These are phyloP conservation scores for Hypotaenidia philippensis DNA, from an alignment of 2,797 vertebrate species.

Conservation along the genomic window DNA sequence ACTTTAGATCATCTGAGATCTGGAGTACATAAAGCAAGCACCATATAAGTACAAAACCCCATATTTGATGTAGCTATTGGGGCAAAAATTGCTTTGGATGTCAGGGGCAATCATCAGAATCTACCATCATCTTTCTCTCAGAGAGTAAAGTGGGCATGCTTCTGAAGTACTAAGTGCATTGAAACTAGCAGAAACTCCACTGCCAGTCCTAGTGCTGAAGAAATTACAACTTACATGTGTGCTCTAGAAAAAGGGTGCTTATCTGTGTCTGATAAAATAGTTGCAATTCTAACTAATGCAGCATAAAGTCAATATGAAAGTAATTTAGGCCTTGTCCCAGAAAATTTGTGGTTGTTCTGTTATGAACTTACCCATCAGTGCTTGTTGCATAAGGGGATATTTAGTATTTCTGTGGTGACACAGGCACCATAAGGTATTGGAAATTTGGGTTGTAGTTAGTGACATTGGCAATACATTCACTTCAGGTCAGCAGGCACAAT, in stretches of 20 bases:
- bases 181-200: neutral
- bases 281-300: neutral
- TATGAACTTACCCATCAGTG: neutral
- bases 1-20: constrained; percentile 40
- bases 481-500: neutral
- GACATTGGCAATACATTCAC: neutral
- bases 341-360: neutral
- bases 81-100: neutral
- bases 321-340: neutral
- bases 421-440: neutral
- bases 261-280: neutral
- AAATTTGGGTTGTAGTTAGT: neutral
- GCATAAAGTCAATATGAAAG: neutral
- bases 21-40: neutral
- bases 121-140: neutral
- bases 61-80: neutral
- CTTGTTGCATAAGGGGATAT: neutral
- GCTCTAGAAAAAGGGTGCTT: neutral
- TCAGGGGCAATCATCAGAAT: neutral
- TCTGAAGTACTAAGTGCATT: neutral
- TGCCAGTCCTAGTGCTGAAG: neutral
- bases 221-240: neutral
- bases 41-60: neutral
- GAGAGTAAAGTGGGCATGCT: neutral
- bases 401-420: neutral